Conservation (phyloP, 2,888 invertebrate genomes). For the Cephus nigrinus region DNA sequence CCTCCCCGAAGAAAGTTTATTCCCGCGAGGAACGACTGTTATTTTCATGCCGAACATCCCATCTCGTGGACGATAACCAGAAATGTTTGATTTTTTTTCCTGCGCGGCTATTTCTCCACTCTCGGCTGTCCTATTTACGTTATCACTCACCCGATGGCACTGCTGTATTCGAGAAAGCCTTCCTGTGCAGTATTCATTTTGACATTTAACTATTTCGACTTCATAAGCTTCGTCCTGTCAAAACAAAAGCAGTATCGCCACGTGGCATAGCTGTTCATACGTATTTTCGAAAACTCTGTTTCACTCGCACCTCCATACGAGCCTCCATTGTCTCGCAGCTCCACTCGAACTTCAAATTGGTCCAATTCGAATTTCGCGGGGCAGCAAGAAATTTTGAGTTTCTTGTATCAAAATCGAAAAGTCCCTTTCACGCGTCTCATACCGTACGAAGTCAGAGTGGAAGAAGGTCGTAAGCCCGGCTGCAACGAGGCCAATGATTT, state of each 20-base stretch:
- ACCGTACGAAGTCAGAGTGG: not conserved
- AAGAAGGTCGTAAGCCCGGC: not conserved
- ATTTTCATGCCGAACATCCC: conserved; percentile 40
- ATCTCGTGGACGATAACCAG: conserved; percentile 45
- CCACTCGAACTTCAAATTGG: not conserved
- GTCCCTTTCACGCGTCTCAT: not conserved
- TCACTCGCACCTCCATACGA: not conserved
- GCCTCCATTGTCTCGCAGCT: not conserved
- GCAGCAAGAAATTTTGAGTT: not conserved
- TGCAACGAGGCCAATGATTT: not conserved
- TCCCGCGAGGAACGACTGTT: not conserved
- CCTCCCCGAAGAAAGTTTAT: conserved; percentile 1
- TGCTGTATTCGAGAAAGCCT: not conserved
- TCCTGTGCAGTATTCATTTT: not conserved
- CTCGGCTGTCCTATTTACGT: not conserved
- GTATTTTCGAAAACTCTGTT: not conserved
- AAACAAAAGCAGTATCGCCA: not conserved
- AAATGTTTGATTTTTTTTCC: conserved; percentile 45
- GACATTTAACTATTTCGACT: not conserved
- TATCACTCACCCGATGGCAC: not conserved
- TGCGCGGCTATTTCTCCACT: not conserved
- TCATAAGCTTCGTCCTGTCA: not conserved
- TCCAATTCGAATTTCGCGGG: not conserved
- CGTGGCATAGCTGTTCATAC: not conserved
- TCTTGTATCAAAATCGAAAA: not conserved